Base-by-base conservation (phyloP, 2,797 vertebrate genomes). In the Gastrophryne carolinensis region DNA sequence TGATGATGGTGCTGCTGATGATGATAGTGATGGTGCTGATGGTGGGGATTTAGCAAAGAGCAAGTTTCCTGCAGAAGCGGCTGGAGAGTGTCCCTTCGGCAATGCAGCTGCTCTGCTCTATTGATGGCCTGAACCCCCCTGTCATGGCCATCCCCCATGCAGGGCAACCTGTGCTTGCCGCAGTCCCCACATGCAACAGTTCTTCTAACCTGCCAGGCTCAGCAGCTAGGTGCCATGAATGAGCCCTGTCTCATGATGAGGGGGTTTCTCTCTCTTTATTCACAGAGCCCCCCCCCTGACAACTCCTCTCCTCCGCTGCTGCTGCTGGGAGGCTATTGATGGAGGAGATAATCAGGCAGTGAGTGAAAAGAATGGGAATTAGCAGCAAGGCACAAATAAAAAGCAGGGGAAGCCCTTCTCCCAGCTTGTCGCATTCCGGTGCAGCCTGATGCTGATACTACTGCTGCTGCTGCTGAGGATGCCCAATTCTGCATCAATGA, bases 181-280 rank as follows among this genome's bases (percentile, higher is more conserved):
- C n/a, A n/a, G n/a, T n/a, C 35, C 35, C 44, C 54, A 71, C 29
- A 54, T 56, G 54, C 37, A 58, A 60, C 53, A 58, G 27, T 32
- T 49, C 35, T 70, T 10, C 29, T 34, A n/a, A 27, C 17, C 23
- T 44, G 32, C 35, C 34, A 60, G 7, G 2, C 39, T 44, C 5
- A 44, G 15, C 37, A 41, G 4, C 2, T 8, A 44, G 12, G 39
- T 61, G 58, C 27, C 39, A 6, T 35, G 24, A n/a, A 10, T 27
- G 5, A 41, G 23, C 47, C 6, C 2, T 17, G 15, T 19, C 2
- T 44, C 39, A 44, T n/a, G 61, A 2, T 17, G 13, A n/a, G 6
- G 5, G 7, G 7, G 23, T 26, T 27, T n/a, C 61, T 34, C 15
- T 63, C 13, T 21, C 6, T 52, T 53, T 37, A 5, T 21, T 21